These are phyloP conservation scores for Spondyliosoma cantharus DNA, from an alignment of 2,797 vertebrate genomes.

Conservation along the genomic window DNA sequence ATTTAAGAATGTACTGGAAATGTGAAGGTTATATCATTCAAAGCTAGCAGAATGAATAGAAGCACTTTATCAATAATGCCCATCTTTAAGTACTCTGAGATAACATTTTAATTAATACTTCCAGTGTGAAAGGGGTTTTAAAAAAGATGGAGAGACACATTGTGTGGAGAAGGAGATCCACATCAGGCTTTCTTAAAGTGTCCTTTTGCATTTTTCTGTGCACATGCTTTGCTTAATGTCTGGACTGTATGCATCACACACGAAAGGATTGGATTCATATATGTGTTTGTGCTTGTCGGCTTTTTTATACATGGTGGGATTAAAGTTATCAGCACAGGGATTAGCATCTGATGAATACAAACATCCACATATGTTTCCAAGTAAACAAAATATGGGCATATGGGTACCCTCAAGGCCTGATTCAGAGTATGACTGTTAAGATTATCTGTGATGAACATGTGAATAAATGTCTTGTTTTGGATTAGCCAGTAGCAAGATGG, in stretches of 20 bases:
- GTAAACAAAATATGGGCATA: neutral
- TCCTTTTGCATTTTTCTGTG: slow-evolving; percentile 6
- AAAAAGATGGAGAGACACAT: slow-evolving; percentile 2
- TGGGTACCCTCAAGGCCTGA: slow-evolving; percentile 4
- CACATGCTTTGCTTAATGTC: neutral
- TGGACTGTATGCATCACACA: neutral
- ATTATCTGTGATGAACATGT: neutral
- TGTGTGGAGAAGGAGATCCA: neutral
- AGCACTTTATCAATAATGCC: slow-evolving; percentile 21
- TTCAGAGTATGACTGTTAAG: slow-evolving; percentile 11
- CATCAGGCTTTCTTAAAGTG: neutral
- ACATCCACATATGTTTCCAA: slow-evolving; percentile 20
- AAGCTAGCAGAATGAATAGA: slow-evolving; percentile 14
- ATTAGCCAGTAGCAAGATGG: too few relatives aligned
- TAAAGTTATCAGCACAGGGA: neutral
- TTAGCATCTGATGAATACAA: slow-evolving; percentile 10
- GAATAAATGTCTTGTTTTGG: neutral
- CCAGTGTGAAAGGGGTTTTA: too few relatives aligned
- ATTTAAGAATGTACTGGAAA: slow-evolving; percentile 29
- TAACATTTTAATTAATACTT: too few relatives aligned
- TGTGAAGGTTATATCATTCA: slow-evolving; percentile 37
- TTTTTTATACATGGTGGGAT: slow-evolving; percentile 15
- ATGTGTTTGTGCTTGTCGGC: neutral
- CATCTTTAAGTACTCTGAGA: slow-evolving; percentile 3
- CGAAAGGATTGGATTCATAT: slow-evolving; percentile 4